Conservation (phyloP, 2,888 invertebrate genomes). For the Rutpela maculata region DNA sequence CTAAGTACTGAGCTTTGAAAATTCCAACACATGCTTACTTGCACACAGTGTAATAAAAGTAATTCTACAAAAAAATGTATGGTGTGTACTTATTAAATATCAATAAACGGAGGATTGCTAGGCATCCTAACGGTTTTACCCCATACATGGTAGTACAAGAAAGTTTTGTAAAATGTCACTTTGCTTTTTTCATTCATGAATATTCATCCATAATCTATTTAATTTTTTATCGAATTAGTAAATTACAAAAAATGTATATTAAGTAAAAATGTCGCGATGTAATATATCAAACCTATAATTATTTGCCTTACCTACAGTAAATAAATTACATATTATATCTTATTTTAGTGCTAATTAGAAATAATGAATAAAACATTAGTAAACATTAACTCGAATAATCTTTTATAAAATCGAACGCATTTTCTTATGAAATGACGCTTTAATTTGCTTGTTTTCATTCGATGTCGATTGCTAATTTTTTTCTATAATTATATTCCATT, state of each 20-base stretch:
- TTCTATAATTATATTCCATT: neutral
- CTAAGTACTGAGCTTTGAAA: too few relatives aligned
- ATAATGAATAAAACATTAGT: conserved; percentile 25
- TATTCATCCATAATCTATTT: neutral
- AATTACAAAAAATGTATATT: neutral
- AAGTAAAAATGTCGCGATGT: neutral
- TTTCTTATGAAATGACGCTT: conserved; percentile 39
- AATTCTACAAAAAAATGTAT: too few relatives aligned
- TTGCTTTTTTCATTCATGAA: neutral
- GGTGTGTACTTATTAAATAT: too few relatives aligned
- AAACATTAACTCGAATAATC: conserved; percentile 37
- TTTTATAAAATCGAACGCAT: conserved; percentile 34
- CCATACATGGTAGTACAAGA: neutral
- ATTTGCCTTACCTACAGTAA: neutral
- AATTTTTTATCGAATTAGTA: neutral
- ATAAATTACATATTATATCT: conserved; percentile 15
- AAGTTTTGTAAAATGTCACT: neutral
- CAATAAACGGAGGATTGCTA: too few relatives aligned
- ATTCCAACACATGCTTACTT: too few relatives aligned
- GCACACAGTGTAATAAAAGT: too few relatives aligned
- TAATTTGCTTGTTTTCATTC: conserved; percentile 38
- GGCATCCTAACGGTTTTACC: neutral
- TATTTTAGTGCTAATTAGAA: conserved; percentile 16
- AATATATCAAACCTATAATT: neutral
- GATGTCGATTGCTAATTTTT: conserved; percentile 17